Percentiles rank a stretch among this genome's conserved stretches.
Conservation (phyloP, 2,113 vertebrate species). For the Callipepla californica region DNA sequence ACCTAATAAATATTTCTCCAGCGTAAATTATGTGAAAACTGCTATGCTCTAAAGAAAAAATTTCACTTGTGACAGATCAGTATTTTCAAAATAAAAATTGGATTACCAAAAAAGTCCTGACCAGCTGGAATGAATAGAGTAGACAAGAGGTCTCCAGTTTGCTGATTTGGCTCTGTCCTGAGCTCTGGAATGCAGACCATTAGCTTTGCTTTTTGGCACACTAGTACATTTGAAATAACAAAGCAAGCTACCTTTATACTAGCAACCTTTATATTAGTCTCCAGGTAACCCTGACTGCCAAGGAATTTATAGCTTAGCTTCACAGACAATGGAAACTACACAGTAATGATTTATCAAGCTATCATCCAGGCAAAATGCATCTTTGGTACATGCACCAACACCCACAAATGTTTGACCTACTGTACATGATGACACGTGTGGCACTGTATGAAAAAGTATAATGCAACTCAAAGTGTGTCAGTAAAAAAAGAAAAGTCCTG, state of each 20-base stretch:
- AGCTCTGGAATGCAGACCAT: neutral
- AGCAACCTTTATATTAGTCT: constrained; percentile 34
- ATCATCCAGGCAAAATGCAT: constrained; percentile 28
- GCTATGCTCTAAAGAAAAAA: neutral
- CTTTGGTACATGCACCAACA: neutral
- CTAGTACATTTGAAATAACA: neutral
- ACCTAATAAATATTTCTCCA: constrained; percentile 33
- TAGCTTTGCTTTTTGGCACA: constrained; percentile 13
- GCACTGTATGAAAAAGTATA: neutral
- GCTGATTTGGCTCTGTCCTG: constrained; percentile 11
- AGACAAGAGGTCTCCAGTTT: neutral
- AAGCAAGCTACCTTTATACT: constrained; percentile 31
- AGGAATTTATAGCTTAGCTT: constrained; percentile 45
- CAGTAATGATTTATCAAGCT: constrained; percentile 28
- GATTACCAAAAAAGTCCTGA: neutral
- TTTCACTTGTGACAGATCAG: neutral
- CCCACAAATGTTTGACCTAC: neutral
- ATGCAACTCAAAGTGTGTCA: neutral
- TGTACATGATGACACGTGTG: neutral
- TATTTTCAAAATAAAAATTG: constrained; percentile 25
- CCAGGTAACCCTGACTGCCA: constrained; percentile 57
- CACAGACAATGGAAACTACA: constrained; percentile 33
- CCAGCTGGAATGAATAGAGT: constrained; percentile 26
- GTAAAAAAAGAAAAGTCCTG: neutral
- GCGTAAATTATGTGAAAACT: neutral